Percentiles rank a stretch among this genome's conserved stretches.
phyloP scores from a whole-genome alignment of 2,113 vertebrate genomes.

The Narcine bancroftii region DNA sequence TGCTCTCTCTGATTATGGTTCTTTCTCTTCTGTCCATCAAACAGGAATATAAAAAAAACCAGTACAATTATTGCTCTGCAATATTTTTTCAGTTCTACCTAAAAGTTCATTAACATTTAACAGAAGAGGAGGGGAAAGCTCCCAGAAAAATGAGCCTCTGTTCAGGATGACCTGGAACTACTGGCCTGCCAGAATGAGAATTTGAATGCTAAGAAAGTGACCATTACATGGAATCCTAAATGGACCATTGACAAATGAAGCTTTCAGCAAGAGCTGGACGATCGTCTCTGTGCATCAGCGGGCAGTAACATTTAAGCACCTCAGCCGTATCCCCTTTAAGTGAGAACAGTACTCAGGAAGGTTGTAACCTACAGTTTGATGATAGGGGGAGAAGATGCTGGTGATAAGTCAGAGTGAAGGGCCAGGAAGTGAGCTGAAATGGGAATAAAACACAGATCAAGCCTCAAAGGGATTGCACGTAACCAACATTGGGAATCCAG shows the following conservation, averaged over 20 bases:
- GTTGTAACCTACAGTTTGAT: background rate
- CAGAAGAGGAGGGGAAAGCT: background rate
- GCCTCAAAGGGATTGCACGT: background rate
- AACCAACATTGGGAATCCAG: slow-evolving; percentile 17
- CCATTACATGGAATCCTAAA: background rate
- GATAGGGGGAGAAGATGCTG: background rate
- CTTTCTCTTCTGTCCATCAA: background rate
- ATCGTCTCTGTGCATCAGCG: background rate
- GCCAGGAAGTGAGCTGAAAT: no score
- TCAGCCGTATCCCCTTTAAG: background rate
- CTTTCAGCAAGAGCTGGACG: background rate
- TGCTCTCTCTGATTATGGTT: background rate
- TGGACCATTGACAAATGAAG: background rate
- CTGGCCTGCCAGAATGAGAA: background rate
- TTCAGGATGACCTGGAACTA: no score
- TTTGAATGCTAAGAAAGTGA: background rate
- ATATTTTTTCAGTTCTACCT: background rate
- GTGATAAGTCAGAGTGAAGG: no score
- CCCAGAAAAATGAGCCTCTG: background rate
- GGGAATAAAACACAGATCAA: background rate
- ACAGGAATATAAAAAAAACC: background rate
- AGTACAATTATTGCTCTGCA: background rate
- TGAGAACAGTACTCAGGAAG: background rate
- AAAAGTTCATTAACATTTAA: background rate
- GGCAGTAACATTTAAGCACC: background rate